Evolutionary conservation across 2,888 invertebrate genomes (phyloP), one percentile per base, ranked within the genome.

Genomic region (Rhopalosiphum nymphaeae): DNA sequence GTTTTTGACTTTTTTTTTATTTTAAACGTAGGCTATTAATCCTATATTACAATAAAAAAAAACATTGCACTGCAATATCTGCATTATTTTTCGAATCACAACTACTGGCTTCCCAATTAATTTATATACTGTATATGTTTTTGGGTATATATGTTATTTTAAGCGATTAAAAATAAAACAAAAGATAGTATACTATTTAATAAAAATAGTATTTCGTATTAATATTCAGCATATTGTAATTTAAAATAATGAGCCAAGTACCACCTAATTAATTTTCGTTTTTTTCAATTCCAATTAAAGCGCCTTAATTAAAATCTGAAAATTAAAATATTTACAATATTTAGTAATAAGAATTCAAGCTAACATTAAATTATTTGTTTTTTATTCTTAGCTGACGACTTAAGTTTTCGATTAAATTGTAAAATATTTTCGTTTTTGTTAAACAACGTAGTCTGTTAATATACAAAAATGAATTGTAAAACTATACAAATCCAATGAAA

Each of bases 401-500:
- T 21, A 21, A 78, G 2, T 67, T 67, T 85, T 25, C 3, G 85
- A 85, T 44, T n/a, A 85, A 85, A 29, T 86, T 86, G 44, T 46
- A 86, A 86, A 46, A 29, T 44, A 46, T 44, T 46, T 86, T 29
- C 13, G 16, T 86, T 46, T 86, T 78, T 21, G 78, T 78, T 29
- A 46, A 86, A 29, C 46, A 9, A 21, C 3, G 4, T 46, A 29
- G 25, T 46, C 44, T 46, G n/a, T 46, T n/a, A 21, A n/a, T 46
- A n/a, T 90, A 46, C 4, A 13, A 3, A 49, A 49, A 46, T 36
- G 9, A 26, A 84, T 56, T 42, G 42, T 29, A 5, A 78, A 91
- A 87, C 36, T 87, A 13, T 13, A 36, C 26, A 61, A 87, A 92
- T 87, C 13, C 61, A n/a, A 92, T 61, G 42, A 36, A 53, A 87